Conservation (phyloP, 2,113 vertebrate species). For the Baryphthengus martii region DNA sequence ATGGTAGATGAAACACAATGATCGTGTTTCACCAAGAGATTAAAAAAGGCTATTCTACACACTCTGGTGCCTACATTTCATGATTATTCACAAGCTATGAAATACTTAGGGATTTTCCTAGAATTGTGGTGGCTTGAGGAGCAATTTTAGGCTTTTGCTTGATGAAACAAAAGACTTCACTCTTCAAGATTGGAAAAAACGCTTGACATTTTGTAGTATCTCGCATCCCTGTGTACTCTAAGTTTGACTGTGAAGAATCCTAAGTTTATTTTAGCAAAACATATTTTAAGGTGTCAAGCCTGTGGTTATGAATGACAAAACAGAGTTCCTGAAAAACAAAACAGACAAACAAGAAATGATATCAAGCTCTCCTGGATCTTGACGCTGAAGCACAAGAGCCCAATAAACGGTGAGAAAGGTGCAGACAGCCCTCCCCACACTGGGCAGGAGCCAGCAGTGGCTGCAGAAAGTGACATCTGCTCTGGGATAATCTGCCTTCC, state of each 20-base stretch:
- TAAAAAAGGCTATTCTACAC: neutral
- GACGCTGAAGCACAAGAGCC: neutral
- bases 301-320: neutral
- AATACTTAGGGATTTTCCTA: neutral
- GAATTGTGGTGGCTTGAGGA: neutral
- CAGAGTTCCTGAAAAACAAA: neutral
- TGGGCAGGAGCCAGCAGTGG: accelerated
- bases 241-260: neutral
- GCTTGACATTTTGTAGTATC: neutral
- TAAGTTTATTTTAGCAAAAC: neutral
- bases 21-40: neutral
- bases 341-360: neutral
- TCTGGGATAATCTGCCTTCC: conserved; percentile 28
- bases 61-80: neutral
- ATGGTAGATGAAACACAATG: neutral
- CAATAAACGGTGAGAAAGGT: neutral
- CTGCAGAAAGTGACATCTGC: conserved; percentile 34
- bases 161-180: neutral
- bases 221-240: neutral
- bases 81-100: neutral
- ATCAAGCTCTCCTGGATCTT: neutral
- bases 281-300: neutral
- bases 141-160: neutral
- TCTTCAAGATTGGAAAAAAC: neutral
- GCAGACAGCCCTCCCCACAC: neutral